A percentile compares a stretch with the other conserved stretches of the same genome.
These are phyloP conservation scores for Rutpela maculata DNA, from an alignment of 2,888 invertebrate species.

Conservation along the genomic window DNA sequence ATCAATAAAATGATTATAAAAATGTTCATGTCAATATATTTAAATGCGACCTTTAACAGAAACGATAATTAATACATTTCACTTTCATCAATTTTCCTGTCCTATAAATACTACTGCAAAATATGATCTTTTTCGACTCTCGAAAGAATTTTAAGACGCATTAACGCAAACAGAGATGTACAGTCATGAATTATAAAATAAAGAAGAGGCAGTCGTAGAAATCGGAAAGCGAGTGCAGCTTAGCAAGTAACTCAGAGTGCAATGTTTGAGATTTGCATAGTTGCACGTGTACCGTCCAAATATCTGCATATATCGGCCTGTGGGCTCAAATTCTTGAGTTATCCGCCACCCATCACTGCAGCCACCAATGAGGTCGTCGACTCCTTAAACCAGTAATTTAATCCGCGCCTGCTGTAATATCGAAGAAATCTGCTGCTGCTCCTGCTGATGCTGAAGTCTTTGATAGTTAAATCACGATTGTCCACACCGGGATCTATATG, in stretches of 20 bases:
- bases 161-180: neutral
- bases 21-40: too few species aligned
- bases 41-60: too few species aligned
- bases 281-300: slow-evolving; percentile 56
- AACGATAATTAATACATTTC: too few species aligned
- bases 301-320: slow-evolving; percentile 63
- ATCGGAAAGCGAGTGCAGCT: slow-evolving; percentile 5
- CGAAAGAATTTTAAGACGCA: neutral
- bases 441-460: slow-evolving; percentile 14
- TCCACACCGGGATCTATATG: slow-evolving; percentile 8
- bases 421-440: slow-evolving; percentile 27
- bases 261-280: slow-evolving; percentile 47
- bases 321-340: slow-evolving; percentile 61
- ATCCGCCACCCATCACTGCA: slow-evolving; percentile 61
- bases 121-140: neutral
- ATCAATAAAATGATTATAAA: too few species aligned
- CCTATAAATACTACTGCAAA: too few species aligned
- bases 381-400: slow-evolving; percentile 57
- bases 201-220: neutral
- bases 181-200: slow-evolving; percentile 14
- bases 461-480: slow-evolving; percentile 18
- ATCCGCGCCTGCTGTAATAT: slow-evolving; percentile 30
- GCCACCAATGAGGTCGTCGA: slow-evolving; percentile 64
- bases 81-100: too few species aligned
- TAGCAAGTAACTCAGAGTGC: slow-evolving; percentile 16